Percentiles rank a stretch among this genome's conserved stretches.
These are phyloP conservation scores for Typhlichthys eigenmanni DNA, from an alignment of 2,797 vertebrate genomes.

Conservation along the genomic window DNA sequence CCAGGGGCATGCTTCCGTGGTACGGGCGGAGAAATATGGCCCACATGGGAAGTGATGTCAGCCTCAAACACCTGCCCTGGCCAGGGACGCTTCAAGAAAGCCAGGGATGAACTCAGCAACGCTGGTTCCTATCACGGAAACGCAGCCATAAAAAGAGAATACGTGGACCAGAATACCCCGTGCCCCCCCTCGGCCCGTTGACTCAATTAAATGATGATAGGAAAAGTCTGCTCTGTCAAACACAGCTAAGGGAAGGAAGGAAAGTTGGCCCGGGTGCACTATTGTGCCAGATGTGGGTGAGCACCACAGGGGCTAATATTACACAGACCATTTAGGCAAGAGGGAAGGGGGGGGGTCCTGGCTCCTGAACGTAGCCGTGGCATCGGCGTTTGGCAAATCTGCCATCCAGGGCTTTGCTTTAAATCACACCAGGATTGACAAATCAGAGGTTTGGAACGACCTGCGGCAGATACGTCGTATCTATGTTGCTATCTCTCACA, in stretches of 20 bases:
- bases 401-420: background rate
- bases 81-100: constrained; percentile 47
- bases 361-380: constrained; percentile 26
- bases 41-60: constrained; percentile 62
- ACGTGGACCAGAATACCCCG: constrained; percentile 48
- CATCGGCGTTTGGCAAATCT: constrained; percentile 21
- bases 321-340: constrained; percentile 30
- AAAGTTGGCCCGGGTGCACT: constrained; percentile 25
- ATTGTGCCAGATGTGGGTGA: constrained; percentile 55
- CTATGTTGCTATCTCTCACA: constrained; percentile 20
- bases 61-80: constrained; percentile 49
- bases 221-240: constrained; percentile 57
- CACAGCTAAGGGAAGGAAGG: constrained; percentile 19
- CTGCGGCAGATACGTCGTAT: background rate
- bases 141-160: constrained; percentile 46
- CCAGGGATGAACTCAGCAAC: constrained; percentile 20
- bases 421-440: constrained; percentile 11
- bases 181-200: constrained; percentile 28
- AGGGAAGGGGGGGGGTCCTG: constrained; percentile 12
- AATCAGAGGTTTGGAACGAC: constrained; percentile 1
- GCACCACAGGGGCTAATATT: constrained; percentile 26
- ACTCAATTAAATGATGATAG: constrained; percentile 40
- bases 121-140: constrained; percentile 59
- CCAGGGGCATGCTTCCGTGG: constrained; percentile 55
- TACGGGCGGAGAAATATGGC: constrained; percentile 49